Conservation (phyloP, 2,797 vertebrate species). For the Myripristis jacobus region DNA sequence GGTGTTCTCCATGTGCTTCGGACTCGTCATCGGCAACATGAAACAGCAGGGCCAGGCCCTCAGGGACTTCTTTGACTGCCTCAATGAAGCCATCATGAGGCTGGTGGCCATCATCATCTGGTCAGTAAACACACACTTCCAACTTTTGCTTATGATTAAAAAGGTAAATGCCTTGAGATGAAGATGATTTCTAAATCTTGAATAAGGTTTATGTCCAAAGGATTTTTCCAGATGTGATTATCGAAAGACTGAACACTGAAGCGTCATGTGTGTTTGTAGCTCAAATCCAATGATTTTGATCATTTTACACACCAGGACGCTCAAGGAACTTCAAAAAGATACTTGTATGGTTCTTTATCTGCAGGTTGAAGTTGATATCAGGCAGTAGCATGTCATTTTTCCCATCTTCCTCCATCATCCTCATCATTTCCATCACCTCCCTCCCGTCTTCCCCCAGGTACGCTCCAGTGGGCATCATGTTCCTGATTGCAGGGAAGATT, state of each 20-base stretch:
- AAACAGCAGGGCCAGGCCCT: constrained; percentile 92
- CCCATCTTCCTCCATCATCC: neutral
- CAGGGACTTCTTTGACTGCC: constrained; percentile 93
- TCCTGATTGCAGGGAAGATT: constrained; percentile 95
- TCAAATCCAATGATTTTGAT: too few species aligned
- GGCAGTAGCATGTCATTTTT: neutral
- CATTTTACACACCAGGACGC: too few species aligned
- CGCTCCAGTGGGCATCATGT: constrained; percentile 94
- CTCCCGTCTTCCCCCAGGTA: constrained; percentile 85
- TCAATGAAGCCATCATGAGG: constrained; percentile 97
- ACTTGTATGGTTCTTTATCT: neutral
- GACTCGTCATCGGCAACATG: constrained; percentile 95
- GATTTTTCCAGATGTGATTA: too few species aligned
- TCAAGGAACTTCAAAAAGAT: neutral
- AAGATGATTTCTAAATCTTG: too few species aligned
- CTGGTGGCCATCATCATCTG: constrained; percentile 97
- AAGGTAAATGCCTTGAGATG: neutral
- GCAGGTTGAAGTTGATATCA: neutral
- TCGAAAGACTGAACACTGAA: too few species aligned
- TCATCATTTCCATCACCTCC: neutral
- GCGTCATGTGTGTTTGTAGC: too few species aligned
- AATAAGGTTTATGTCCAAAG: too few species aligned
- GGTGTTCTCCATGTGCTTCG: constrained; percentile 96
- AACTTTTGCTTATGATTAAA: neutral
- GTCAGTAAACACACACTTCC: constrained; percentile 79